Evolutionary conservation across 2,113 vertebrate genomes (phyloP).

Genomic region (Cacatua alba): DNA sequence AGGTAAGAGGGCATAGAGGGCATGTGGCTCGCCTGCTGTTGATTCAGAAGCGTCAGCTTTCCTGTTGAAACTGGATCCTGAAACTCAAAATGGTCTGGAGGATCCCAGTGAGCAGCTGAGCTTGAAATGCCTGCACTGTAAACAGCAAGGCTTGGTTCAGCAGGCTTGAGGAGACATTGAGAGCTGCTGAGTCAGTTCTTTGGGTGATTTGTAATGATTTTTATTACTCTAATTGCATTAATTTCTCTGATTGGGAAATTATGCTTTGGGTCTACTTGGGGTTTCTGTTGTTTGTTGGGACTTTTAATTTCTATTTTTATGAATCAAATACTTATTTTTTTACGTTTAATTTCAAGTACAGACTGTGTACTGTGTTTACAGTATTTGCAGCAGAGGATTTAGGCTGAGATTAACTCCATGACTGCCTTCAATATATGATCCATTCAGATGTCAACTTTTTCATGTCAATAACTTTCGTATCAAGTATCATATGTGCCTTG

Average conservation of each 20-base stretch:
- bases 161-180: background rate
- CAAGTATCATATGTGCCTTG: background rate
- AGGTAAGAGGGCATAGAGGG: background rate
- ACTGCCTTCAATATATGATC: background rate
- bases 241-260: background rate
- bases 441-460: background rate
- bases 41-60: background rate
- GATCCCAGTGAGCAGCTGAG: background rate
- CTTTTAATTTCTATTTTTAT: background rate
- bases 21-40: accelerated
- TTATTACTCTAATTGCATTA: background rate
- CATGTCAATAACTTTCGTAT: background rate
- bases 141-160: background rate
- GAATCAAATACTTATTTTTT: background rate
- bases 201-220: background rate
- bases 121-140: background rate
- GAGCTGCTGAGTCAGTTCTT: background rate
- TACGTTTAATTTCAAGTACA: background rate
- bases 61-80: background rate
- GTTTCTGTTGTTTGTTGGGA: background rate
- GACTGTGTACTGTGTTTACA: background rate
- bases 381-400: background rate
- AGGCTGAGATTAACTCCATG: background rate
- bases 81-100: background rate
- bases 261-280: background rate